A percentile compares a stretch with the other conserved stretches of the same genome.
Evolutionary conservation across 1,140 invertebrate genomes (phyloP).

Genomic region (Pachyrhynchus sulphureomaculatus): DNA sequence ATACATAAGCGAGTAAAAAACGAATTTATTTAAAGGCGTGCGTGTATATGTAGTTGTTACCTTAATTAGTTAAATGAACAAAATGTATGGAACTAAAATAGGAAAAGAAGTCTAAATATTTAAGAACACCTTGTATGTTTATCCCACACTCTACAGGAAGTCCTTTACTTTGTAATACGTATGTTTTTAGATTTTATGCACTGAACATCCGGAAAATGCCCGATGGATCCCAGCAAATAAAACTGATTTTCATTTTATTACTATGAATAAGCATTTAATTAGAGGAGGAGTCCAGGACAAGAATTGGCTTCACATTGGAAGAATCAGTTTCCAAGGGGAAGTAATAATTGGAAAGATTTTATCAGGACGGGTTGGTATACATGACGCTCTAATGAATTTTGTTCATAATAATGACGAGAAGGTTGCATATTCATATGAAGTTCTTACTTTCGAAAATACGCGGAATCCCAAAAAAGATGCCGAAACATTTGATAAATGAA

Average conservation of each 20-base stretch:
- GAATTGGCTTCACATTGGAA: slow-evolving; percentile 15
- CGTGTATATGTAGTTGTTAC: too few relatives aligned
- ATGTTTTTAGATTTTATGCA: slow-evolving; percentile 25
- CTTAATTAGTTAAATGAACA: too few relatives aligned
- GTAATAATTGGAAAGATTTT: slow-evolving; percentile 18
- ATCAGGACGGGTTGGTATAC: not conserved
- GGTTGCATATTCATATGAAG: slow-evolving; percentile 4
- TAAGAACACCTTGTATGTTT: too few relatives aligned
- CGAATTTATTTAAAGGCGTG: too few relatives aligned
- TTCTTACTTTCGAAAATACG: not conserved
- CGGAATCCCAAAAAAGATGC: not conserved
- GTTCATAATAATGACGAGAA: not conserved
- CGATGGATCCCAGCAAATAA: slow-evolving; percentile 13
- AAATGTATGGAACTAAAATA: too few relatives aligned
- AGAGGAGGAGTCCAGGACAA: slow-evolving; percentile 14
- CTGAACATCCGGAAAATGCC: slow-evolving; percentile 4
- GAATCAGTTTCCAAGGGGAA: slow-evolving; percentile 14
- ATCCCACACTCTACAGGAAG: too few relatives aligned
- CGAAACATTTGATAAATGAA: too few relatives aligned
- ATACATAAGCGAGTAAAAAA: too few relatives aligned
- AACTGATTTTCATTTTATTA: slow-evolving; percentile 17
- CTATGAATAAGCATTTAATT: slow-evolving; percentile 11
- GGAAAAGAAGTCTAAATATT: too few relatives aligned
- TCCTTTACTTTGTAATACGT: too few relatives aligned
- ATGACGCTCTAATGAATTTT: slow-evolving; percentile 6